Conservation (phyloP, 2,113 vertebrate genomes). For the Anas platyrhynchos region DNA sequence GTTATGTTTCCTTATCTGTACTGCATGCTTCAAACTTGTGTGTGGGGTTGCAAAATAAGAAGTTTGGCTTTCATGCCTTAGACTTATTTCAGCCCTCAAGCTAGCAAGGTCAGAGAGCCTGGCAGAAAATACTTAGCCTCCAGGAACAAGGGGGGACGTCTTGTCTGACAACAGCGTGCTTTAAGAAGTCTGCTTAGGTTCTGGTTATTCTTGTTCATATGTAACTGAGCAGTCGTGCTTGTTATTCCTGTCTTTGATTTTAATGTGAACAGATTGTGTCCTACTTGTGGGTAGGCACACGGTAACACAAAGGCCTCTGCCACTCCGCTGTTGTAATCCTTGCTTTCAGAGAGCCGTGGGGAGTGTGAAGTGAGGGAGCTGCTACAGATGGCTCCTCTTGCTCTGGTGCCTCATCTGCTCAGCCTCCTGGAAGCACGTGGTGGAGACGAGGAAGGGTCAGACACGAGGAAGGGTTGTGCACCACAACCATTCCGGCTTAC, state of each 20-base stretch:
- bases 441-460: neutral
- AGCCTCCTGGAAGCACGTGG: rapidly evolving
- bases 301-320: neutral
- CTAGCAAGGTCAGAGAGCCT: neutral
- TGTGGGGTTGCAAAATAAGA: neutral
- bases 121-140: neutral
- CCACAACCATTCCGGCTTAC: neutral
- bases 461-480: neutral
- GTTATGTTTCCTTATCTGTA: neutral
- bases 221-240: neutral
- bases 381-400: neutral
- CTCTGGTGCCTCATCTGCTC: neutral
- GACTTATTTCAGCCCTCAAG: neutral
- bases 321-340: neutral
- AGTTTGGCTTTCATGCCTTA: neutral
- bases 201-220: neutral
- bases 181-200: neutral
- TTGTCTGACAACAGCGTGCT: neutral
- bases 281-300: neutral
- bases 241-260: neutral
- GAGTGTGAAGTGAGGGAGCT: neutral
- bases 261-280: neutral
- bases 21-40: neutral
- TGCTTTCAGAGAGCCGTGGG: neutral
- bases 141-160: neutral